Conservation (phyloP, 2,888 invertebrate species). For the Acleris holmiana region DNA sequence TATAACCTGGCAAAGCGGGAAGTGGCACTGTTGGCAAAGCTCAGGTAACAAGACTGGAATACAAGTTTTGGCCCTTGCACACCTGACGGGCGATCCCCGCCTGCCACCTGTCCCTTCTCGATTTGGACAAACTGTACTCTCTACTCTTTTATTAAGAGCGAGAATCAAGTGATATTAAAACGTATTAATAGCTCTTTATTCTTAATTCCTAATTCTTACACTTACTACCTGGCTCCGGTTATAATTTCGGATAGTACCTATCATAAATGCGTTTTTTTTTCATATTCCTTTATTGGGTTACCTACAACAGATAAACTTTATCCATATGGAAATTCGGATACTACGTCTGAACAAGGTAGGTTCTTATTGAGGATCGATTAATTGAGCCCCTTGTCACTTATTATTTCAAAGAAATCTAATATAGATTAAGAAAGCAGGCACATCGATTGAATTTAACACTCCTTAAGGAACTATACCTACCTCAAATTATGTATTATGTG, state of each 20-base stretch:
- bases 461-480: no score
- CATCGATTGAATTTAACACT: no score
- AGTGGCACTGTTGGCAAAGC: slow-evolving; percentile 8
- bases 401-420: no score
- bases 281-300: no score
- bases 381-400: no score
- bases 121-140: slow-evolving; percentile 32
- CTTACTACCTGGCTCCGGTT: slow-evolving; percentile 20
- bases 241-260: slow-evolving; percentile 19
- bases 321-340: no score
- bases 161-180: slow-evolving; percentile 5
- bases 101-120: slow-evolving; percentile 53
- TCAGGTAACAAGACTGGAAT: slow-evolving; percentile 48
- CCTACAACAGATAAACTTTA: no score
- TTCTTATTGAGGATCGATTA: no score
- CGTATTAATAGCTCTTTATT: not conserved
- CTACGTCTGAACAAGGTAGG: no score
- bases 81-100: slow-evolving; percentile 52
- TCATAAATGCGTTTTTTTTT: slow-evolving; percentile 7
- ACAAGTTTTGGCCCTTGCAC: slow-evolving; percentile 45
- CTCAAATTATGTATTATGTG: no score
- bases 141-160: slow-evolving; percentile 2
- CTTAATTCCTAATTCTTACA: no score
- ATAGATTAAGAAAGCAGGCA: no score
- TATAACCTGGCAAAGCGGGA: slow-evolving; percentile 3